Conservation (phyloP, 2,888 invertebrate species). For the Andrena hattorfiana region DNA sequence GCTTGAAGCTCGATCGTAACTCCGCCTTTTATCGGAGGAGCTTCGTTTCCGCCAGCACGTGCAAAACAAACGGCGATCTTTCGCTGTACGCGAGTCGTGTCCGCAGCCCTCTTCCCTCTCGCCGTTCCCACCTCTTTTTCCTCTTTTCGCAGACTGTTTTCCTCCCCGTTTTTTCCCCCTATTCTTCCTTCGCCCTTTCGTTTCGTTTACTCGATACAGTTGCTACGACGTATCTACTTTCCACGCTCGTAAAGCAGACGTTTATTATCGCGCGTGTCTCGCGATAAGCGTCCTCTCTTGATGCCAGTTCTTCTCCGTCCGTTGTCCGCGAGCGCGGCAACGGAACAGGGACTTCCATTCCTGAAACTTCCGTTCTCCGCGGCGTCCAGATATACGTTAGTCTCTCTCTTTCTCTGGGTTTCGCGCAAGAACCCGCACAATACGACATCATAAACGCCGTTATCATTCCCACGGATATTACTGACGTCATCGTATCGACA, state of each 20-base stretch:
- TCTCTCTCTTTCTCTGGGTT: neutral
- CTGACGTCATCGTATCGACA: neutral
- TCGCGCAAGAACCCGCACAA: neutral
- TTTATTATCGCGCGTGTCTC: constrained; percentile 77
- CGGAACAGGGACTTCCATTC: constrained; percentile 51
- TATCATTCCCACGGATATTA: constrained; percentile 20
- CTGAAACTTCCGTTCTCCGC: constrained; percentile 28
- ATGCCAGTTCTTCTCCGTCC: constrained; percentile 34
- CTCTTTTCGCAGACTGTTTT: neutral
- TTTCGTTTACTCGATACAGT: constrained; percentile 41
- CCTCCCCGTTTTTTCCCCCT: constrained; percentile 4
- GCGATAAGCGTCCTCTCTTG: constrained; percentile 70
- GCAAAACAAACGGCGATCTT: constrained; percentile 73
- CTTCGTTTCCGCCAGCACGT: constrained; percentile 75
- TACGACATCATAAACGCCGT: constrained; percentile 42
- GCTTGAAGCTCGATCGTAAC: constrained; percentile 70
- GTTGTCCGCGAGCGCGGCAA: constrained; percentile 37
- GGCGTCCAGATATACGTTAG: constrained; percentile 9
- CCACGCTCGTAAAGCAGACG: constrained; percentile 77
- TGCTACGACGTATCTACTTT: constrained; percentile 62
- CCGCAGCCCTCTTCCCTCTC: constrained; percentile 33
- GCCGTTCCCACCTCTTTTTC: constrained; percentile 19
- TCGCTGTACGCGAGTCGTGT: constrained; percentile 44
- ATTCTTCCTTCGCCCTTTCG: constrained; percentile 31
- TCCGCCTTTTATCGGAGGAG: constrained; percentile 77